Evolutionary conservation across 1,140 invertebrate genomes (phyloP).

Genomic region (Elymnias hypermnestra): DNA sequence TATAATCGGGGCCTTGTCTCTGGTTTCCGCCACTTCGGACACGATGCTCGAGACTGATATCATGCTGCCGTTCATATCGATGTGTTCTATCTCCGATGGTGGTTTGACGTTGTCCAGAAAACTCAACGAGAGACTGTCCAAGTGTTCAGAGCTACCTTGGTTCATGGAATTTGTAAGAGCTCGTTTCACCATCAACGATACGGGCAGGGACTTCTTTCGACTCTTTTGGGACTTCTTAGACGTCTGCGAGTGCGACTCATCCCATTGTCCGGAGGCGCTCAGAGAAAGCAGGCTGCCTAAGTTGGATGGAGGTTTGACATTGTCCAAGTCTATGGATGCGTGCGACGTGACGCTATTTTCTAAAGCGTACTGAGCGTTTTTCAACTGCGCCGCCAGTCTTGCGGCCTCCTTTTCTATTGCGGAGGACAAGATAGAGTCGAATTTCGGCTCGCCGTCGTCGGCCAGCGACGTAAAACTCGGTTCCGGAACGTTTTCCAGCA

Average conservation of each 20-base stretch:
- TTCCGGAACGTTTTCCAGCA: constrained; percentile 45
- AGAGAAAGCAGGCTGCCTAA: constrained; percentile 82
- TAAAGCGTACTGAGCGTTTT: constrained; percentile 58
- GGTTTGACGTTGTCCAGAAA: constrained; percentile 88
- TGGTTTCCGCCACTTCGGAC: constrained; percentile 82
- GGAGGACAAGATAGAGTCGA: constrained; percentile 52
- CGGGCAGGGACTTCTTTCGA: constrained; percentile 82
- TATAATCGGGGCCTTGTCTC: constrained; percentile 57
- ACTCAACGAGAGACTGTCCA: constrained; percentile 74
- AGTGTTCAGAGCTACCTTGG: constrained; percentile 79
- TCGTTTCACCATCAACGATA: constrained; percentile 81
- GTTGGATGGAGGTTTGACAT: constrained; percentile 86
- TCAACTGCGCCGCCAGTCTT: constrained; percentile 81
- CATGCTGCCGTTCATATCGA: constrained; percentile 89
- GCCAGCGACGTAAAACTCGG: constrained; percentile 46
- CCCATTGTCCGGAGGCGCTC: constrained; percentile 76
- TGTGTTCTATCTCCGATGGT: constrained; percentile 87
- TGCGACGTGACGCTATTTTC: constrained; percentile 77
- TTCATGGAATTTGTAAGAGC: constrained; percentile 79
- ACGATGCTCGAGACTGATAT: constrained; percentile 89
- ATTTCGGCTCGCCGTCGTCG: constrained; percentile 50
- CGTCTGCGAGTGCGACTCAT: constrained; percentile 46
- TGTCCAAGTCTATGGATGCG: constrained; percentile 81
- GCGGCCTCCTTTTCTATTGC: constrained; percentile 84
- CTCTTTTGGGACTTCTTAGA: constrained; percentile 59